Base-by-base conservation (phyloP, 2,797 vertebrate species). In the Spondyliosoma cantharus region DNA sequence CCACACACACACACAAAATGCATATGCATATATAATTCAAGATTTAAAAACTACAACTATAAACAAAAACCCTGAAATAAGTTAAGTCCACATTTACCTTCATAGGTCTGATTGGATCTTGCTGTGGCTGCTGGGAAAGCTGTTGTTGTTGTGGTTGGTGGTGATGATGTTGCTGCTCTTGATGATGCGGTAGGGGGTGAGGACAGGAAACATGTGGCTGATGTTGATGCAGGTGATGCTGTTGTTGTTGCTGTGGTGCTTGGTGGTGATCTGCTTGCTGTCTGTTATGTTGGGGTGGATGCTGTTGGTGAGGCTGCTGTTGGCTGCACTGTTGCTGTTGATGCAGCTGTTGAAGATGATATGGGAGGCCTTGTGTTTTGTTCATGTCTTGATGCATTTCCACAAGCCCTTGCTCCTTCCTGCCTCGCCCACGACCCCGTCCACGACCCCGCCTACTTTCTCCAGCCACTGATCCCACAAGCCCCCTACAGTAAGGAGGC, bases 401-500 rank as follows among this genome's bases (percentile, higher is more conserved):
- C 62, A 91, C 73, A 81, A 92, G 86, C 24, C 78, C 87, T 52
- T 95, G 94, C 4, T 95, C 94, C 58, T 62, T 90, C 67, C 82
- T 91, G 48, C 94, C 94, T 68, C 95, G 88, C 2, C 96, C 97
- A 78, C 96, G 92, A 0, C 96, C 97, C 3, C 96, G 93, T 1
- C 97, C 96, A 8, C 96, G 91, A 1, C 97, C 97, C 32, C 96
- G 94, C 3, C 88, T 94, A 19, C 91, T 96, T 82, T 96, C 96
- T 86, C 94, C 93, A 1, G 92, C 87, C 32, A 86, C 83, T 81
- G 78, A 94, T 90, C 91, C 96, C 94, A 94, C 93, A 74, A 82
- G 90, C 67, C 96, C 87, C 52, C 92, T 91, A 84, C 93, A 94
- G 75, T 94, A 93, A 2, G 94, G 86, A 37, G 95, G 94, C 67